phyloP scores from a whole-genome alignment of 2,888 invertebrate species.

The Conomelus anceps region DNA sequence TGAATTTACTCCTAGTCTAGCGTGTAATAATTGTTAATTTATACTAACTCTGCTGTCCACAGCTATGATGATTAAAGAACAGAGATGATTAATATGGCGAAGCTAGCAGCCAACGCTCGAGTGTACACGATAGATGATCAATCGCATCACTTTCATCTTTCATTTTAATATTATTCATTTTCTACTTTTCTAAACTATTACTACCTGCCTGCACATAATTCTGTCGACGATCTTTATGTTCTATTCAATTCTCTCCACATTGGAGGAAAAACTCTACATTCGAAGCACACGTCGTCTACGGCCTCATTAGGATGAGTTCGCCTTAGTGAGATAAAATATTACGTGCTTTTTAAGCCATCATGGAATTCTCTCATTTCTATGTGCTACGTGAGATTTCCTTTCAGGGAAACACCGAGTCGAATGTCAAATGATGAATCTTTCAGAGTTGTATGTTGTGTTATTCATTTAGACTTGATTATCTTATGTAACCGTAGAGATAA shows the following conservation, averaged over 20 bases:
- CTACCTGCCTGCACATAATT: background rate
- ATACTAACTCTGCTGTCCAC: background rate
- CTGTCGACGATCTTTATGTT: background rate
- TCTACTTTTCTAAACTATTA: background rate
- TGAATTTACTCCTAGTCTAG: background rate
- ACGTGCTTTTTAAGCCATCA: background rate
- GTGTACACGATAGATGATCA: background rate
- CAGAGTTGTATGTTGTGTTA: too few species aligned
- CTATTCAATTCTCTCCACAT: background rate
- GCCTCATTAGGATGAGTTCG: background rate
- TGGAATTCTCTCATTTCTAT: background rate
- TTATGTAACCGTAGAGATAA: too few species aligned
- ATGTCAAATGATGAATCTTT: background rate
- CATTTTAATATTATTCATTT: background rate
- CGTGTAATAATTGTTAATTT: background rate
- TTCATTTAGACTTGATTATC: too few species aligned
- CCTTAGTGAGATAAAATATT: background rate
- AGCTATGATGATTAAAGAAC: background rate
- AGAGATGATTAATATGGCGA: background rate
- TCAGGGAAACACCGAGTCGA: background rate
- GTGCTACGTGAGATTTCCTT: too few species aligned
- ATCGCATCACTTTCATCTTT: background rate
- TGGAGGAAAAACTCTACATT: background rate
- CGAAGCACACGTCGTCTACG: background rate
- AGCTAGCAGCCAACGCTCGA: background rate